Conservation (phyloP, 2,113 vertebrate species). For the Stomatorhinus ivindoensis region DNA sequence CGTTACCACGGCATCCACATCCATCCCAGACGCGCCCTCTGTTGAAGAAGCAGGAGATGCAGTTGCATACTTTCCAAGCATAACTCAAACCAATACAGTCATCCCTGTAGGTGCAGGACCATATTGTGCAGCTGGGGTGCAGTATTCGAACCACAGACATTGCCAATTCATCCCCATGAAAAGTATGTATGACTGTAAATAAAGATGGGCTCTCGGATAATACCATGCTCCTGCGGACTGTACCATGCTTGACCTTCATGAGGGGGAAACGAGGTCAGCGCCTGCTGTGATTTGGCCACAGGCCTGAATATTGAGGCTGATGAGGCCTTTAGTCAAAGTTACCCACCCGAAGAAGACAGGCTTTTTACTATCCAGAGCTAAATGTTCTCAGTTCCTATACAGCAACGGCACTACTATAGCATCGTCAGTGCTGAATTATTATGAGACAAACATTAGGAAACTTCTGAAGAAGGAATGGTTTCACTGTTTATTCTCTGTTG, state of each 20-base stretch:
- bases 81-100: not conserved
- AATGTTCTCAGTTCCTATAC: not conserved
- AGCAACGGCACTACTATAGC: not conserved
- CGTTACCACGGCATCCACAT: conserved; percentile 58
- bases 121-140: not conserved
- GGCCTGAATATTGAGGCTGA: not conserved
- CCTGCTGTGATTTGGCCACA: not conserved
- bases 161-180: not conserved
- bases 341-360: not conserved
- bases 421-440: not conserved
- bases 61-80: conserved; percentile 35
- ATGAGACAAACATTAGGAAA: not conserved
- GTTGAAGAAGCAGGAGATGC: conserved; percentile 48
- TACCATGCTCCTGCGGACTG: not conserved
- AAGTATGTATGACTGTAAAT: not conserved
- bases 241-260: not conserved
- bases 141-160: not conserved
- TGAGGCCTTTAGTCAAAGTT: not conserved
- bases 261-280: too few species aligned
- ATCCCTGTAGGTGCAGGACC: not conserved
- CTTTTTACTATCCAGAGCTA: not conserved
- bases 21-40: conserved; percentile 78
- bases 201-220: not conserved
- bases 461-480: not conserved
- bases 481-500: not conserved